Conservation (phyloP, 2,797 vertebrate genomes). For the Manis crassicaudata region DNA sequence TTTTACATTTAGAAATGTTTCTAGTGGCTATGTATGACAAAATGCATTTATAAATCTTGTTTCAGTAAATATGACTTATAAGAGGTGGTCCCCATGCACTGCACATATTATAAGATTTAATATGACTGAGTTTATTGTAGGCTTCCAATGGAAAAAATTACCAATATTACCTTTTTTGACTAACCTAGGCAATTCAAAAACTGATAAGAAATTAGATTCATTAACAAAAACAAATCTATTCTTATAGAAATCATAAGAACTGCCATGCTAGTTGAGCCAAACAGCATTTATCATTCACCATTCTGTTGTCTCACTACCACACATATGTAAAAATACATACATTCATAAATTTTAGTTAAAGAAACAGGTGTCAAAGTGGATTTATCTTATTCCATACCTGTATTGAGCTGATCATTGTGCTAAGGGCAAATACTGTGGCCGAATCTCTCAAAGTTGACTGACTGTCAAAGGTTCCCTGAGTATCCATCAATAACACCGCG, state of each 20-base stretch:
- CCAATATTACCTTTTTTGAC: slow-evolving; percentile 10
- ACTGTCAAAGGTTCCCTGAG: slow-evolving; percentile 98
- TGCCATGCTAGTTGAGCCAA: slow-evolving; percentile 11
- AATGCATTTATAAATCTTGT: slow-evolving; percentile 39
- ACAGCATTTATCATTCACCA: not conserved
- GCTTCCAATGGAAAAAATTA: slow-evolving; percentile 44
- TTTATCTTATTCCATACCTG: slow-evolving; percentile 89
- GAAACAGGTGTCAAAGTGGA: slow-evolving; percentile 6
- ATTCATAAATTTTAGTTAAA: slow-evolving; percentile 52
- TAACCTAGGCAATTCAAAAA: slow-evolving; percentile 45
- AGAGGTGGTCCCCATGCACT: not conserved
- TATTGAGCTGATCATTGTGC: slow-evolving; percentile 99
- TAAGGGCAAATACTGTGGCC: slow-evolving; percentile 97
- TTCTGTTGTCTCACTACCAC: not conserved
- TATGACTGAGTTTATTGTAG: slow-evolving; percentile 29
- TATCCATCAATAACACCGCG: slow-evolving; percentile 98
- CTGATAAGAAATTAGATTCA: slow-evolving; percentile 40
- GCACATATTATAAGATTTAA: slow-evolving; percentile 20
- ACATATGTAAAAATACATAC: not conserved
- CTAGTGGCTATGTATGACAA: not conserved
- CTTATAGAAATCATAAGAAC: not conserved
- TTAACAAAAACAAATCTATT: slow-evolving; percentile 34
- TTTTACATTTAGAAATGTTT: slow-evolving; percentile 51
- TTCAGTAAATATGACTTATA: slow-evolving; percentile 47
- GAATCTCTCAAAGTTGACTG: slow-evolving; percentile 98